Evolutionary conservation across 2,888 invertebrate species (phyloP), one percentile per base, ranked within the genome.

Genomic region (Harpagoxenus sublaevis): DNA sequence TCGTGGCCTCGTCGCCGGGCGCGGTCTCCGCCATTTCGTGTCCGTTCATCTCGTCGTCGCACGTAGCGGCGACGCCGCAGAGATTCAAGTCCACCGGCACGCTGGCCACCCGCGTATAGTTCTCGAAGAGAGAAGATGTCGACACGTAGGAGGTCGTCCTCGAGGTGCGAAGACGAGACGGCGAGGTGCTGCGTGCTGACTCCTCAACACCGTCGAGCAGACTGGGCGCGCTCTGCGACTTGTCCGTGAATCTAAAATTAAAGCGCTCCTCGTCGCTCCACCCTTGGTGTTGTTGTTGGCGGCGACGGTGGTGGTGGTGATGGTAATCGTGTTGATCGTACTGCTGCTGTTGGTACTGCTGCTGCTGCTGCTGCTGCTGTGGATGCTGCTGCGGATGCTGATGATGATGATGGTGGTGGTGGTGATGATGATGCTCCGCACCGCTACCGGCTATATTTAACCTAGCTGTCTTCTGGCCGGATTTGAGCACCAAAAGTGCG

Each of bases 21-120:
- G 68, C 51, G 31, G 70, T 39, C 23, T 84, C 88, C 83, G 90
- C 90, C 88, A 85, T 89, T 89, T 90, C 89, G 89, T 83, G 83
- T 65, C 86, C 84, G 73, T 77, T 68, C 10, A 12, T n/a, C 12
- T 74, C 89, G 85, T 84, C 68, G 83, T 71, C 91, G 74, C 94
- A 92, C 18, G 63, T 86, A 31, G 60, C 48, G 31, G 70, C 57
- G 31, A 84, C 81, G 48, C 95, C 88, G 95, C 96, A 96, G 91
- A 97, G 96, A 95, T 97, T 96, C 87, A 97, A 95, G 93, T 97
- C 96, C 92, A 97, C 97, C 92, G 97, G 97, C 84, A 97, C 96
- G 92, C 96, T 96, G 65, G 96, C 94, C 92, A 94, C 96, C 92
- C 94, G 93, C 42, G 95, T 94, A 87, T 94, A 93, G 84, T 94